Evolutionary conservation across 2,888 invertebrate genomes (phyloP).

Genomic region (Beris morrisii): DNA sequence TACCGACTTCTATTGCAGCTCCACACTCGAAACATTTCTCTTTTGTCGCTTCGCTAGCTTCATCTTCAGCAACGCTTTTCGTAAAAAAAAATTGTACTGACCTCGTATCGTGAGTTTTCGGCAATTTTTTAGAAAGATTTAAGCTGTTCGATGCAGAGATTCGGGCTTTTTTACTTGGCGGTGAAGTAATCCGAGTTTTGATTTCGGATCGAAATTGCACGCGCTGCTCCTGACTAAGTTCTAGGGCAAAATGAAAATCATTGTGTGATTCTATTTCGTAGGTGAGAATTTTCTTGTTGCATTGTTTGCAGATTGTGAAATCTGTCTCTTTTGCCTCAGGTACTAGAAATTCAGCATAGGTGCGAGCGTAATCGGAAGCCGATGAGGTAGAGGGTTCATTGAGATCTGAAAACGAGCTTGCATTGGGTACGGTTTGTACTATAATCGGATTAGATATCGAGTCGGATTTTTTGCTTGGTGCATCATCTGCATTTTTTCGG

Average conservation of each 20-base stretch:
- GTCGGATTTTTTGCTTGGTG: not conserved
- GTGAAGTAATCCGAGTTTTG: slow-evolving; percentile 42
- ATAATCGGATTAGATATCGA: too few relatives aligned
- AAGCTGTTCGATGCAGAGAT: slow-evolving; percentile 25
- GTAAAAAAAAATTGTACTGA: slow-evolving; percentile 11
- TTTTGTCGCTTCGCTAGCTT: slow-evolving; percentile 24
- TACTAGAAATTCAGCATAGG: slow-evolving; percentile 49
- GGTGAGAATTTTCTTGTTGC: slow-evolving; percentile 62
- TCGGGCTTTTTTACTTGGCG: slow-evolving; percentile 41
- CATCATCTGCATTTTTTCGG: slow-evolving; percentile 5
- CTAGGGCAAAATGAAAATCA: slow-evolving; percentile 73
- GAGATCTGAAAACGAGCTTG: too few relatives aligned
- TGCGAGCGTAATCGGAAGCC: slow-evolving; percentile 29
- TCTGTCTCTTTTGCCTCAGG: slow-evolving; percentile 43
- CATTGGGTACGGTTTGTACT: too few relatives aligned
- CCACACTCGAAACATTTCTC: slow-evolving; percentile 71
- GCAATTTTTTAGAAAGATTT: slow-evolving; percentile 10
- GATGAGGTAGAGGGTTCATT: not conserved
- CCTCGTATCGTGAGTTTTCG: not conserved
- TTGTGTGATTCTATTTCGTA: slow-evolving; percentile 66
- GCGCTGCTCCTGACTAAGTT: slow-evolving; percentile 64
- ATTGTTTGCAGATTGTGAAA: slow-evolving; percentile 63
- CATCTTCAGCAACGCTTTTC: not conserved
- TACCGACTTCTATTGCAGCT: slow-evolving; percentile 62
- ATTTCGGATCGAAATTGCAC: slow-evolving; percentile 47